Base-by-base conservation (phyloP, 2,797 vertebrate species). In the Protonibea diacanthus region DNA sequence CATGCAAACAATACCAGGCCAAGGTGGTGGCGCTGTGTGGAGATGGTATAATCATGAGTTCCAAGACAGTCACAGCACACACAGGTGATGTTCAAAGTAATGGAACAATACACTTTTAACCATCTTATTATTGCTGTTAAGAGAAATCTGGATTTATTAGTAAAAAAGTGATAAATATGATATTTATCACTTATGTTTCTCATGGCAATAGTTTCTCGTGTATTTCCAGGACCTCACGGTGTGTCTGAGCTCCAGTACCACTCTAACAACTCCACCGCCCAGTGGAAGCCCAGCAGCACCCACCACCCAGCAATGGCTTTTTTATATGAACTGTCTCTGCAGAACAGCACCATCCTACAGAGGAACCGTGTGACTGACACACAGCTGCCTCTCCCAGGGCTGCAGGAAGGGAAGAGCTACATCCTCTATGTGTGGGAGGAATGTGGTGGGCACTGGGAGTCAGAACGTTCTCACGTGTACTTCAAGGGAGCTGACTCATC, bases 21-120 rank as follows among this genome's bases (percentile, higher is more conserved):
- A 84, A 44, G 48, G 92, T 95, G 83, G 92, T 92, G 69, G 94
- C 93, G 0, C 49, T 95, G 52, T 95, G 95, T 72, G 94, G 94
- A 0, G 88, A 93, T 1, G 11, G 58, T 0, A 71, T 90, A 4
- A 27, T 94, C 53, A 93, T 95, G 93, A 87, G 77, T 7, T 1
- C 63, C 12, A 69, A 17, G 75, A 88, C 63, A 0, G 2, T 92
- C 29, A 44, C 52, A 1, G 81, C 80, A 0, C 84, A 90, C 62
- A 94, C 94, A 45, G 94, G 94, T 95, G 64, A 81, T 3, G 23
- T 15, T 9, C 56, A 12, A 45, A 13, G 1, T 9, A 6, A 59
- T 8, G 23, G 18, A 6, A 14, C 21, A 5, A 4, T 27, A 17
- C 23, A 9, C n/a, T 45, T 25, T 21, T 21, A n/a, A n/a, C 13